Base-by-base conservation (phyloP, 2,888 invertebrate genomes). In the Tholera decimalis region DNA sequence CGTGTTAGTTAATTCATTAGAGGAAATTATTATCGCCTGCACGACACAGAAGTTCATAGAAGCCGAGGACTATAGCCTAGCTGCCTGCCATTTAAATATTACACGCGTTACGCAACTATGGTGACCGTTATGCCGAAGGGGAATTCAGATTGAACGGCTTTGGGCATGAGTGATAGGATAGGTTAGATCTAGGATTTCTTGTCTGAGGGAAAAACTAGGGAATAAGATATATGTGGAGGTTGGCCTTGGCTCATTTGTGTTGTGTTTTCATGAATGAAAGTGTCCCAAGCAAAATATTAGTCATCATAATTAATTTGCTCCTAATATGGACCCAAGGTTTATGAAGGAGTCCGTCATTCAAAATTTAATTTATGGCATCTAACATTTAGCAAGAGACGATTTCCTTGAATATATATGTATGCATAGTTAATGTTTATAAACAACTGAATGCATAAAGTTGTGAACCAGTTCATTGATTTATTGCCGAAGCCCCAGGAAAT, bases 391-490 rank as follows among this genome's bases (percentile, higher is more conserved):
- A 56, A 72, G 54, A 77, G 37, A 57, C 33, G 58, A 59, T 72
- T 58, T 46, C 67, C 67, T 75, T 75, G 55, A 75, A 78, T 73
- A 46, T 68, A 68, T 50, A 59, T 58, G 65, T 59, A 55, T 51
- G 44, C 24, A 44, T 55, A 65, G 47, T 50, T 51, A 63, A 78
- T 47, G 54, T 66, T 79, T 62, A 74, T 79, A 77, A 76, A 79
- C 79, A 79, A 65, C 59, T 56, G 30, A 51, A 59, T 78, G 73
- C 61, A 78, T 65, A 70, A 65, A 62, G 61, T 63, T 54, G 66
- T 80, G 83, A 73, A 65, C 76, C 66, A 74, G 82, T 83, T 83
- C 68, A 82, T 76, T 82, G 83, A 82, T 79, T 83, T 83, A 83
- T 77, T 73, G 51, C 70, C 62, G 60, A 82, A 76, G 73, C 65